Evolutionary conservation across 1,140 invertebrate species (phyloP).

Genomic region (Chlorops oryzae): DNA sequence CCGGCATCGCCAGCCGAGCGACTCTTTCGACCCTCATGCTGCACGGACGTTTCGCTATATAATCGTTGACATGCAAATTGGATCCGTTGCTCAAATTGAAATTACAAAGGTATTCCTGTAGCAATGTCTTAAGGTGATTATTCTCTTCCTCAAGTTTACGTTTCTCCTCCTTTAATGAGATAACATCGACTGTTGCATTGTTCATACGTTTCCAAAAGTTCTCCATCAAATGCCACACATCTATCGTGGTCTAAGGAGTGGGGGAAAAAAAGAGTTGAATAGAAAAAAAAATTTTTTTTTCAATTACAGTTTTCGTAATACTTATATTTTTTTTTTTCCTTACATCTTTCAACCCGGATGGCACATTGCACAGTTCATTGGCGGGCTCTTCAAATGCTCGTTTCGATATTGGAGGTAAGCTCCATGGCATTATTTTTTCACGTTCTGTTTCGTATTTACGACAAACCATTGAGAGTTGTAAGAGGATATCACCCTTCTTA

Average conservation of each 20-base stretch:
- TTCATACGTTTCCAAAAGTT: conserved; percentile 44
- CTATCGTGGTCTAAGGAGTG: conserved; percentile 8
- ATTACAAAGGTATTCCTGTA: conserved; percentile 40
- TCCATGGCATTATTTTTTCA: conserved; percentile 54
- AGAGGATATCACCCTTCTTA: conserved; percentile 51
- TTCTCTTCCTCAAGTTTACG: conserved; percentile 30
- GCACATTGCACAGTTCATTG: neutral
- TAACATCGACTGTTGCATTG: conserved; percentile 37
- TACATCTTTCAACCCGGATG: conserved; percentile 13
- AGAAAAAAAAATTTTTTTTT: neutral
- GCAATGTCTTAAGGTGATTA: conserved; percentile 25
- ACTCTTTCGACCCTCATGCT: conserved; percentile 46
- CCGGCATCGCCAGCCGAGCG: conserved; percentile 21
- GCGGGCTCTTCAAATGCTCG: conserved; percentile 6
- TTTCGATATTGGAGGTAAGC: conserved; percentile 32
- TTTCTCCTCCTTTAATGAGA: conserved; percentile 37
- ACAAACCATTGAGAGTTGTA: conserved; percentile 52
- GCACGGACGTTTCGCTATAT: conserved; percentile 33
- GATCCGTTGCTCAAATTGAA: conserved; percentile 40
- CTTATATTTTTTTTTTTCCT: neutral
- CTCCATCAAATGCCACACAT: conserved; percentile 25
- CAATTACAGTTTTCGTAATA: neutral
- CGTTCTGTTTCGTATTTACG: conserved; percentile 54
- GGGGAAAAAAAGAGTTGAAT: neutral
- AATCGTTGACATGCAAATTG: conserved; percentile 33